phyloP scores from a whole-genome alignment of 2,888 invertebrate species.

The Cantharis rufa region DNA sequence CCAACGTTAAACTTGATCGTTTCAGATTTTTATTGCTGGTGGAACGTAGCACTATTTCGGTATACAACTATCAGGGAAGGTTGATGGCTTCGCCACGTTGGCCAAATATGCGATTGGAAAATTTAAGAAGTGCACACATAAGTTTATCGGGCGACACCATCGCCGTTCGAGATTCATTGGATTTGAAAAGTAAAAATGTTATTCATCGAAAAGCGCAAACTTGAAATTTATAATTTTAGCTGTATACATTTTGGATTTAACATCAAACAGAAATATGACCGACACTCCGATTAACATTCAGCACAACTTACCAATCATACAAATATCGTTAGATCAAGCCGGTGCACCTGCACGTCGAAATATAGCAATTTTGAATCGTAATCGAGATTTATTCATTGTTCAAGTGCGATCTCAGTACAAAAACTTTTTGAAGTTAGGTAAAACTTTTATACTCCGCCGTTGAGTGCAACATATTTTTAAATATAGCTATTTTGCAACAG shows the following conservation, averaged over 20 bases:
- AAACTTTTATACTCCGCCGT: constrained; percentile 29
- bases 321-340: constrained; percentile 83
- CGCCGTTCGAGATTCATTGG: constrained; percentile 82
- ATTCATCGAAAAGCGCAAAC: not conserved
- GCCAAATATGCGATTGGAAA: constrained; percentile 82
- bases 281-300: constrained; percentile 75
- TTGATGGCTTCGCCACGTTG: constrained; percentile 83
- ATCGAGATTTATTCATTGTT: constrained; percentile 84
- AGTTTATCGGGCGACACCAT: constrained; percentile 87
- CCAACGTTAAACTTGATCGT: constrained; percentile 21
- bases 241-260: constrained; percentile 84
- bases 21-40: constrained; percentile 86
- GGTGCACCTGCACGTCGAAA: constrained; percentile 79
- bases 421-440: constrained; percentile 75
- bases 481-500: constrained; percentile 46
- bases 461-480: not conserved
- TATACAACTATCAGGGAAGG: constrained; percentile 94
- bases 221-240: constrained; percentile 57
- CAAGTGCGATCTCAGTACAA: constrained; percentile 69
- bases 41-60: constrained; percentile 79
- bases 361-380: constrained; percentile 85
- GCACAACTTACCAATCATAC: constrained; percentile 79
- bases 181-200: constrained; percentile 71
- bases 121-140: constrained; percentile 74
- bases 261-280: constrained; percentile 72